These are phyloP conservation scores for Barbus barbus DNA, from an alignment of 2,113 vertebrate species.

Conservation along the genomic window DNA sequence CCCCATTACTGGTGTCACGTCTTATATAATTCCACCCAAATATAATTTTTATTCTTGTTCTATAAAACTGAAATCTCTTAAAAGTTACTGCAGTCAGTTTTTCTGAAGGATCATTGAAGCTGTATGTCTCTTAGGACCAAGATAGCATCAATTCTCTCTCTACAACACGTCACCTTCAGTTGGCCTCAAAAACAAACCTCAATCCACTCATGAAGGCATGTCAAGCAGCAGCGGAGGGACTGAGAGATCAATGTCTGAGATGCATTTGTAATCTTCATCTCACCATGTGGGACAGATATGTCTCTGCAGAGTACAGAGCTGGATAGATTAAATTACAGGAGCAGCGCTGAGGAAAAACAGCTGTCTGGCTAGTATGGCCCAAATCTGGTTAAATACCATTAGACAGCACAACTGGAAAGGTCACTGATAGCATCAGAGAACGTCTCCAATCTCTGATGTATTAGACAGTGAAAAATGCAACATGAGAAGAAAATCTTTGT, in stretches of 20 bases:
- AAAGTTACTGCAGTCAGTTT: not conserved
- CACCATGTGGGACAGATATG: conserved; percentile 37
- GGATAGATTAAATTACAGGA: conserved; percentile 44
- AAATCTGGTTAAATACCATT: conserved; percentile 48
- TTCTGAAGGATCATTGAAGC: not conserved
- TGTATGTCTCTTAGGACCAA: not conserved
- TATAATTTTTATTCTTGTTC: not conserved
- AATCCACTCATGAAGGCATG: conserved; percentile 10
- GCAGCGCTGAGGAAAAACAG: conserved; percentile 45
- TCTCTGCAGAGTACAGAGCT: conserved; percentile 37
- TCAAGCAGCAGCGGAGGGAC: not conserved
- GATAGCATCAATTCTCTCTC: not conserved
- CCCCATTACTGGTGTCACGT: not conserved
- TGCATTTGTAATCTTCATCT: conserved; percentile 21
- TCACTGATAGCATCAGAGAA: conserved; percentile 42
- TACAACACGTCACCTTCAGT: conserved; percentile 14
- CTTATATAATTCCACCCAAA: not conserved
- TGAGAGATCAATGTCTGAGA: not conserved
- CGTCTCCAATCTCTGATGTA: conserved; percentile 1
- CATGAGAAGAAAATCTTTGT: not conserved
- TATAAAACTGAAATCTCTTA: not conserved
- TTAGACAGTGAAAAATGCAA: conserved; percentile 6
- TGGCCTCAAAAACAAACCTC: conserved; percentile 27
- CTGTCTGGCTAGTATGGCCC: conserved; percentile 19
- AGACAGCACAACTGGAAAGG: conserved; percentile 36